These are phyloP conservation scores for Cerastoderma edule DNA, from an alignment of 2,888 invertebrate genomes.

Conservation along the genomic window DNA sequence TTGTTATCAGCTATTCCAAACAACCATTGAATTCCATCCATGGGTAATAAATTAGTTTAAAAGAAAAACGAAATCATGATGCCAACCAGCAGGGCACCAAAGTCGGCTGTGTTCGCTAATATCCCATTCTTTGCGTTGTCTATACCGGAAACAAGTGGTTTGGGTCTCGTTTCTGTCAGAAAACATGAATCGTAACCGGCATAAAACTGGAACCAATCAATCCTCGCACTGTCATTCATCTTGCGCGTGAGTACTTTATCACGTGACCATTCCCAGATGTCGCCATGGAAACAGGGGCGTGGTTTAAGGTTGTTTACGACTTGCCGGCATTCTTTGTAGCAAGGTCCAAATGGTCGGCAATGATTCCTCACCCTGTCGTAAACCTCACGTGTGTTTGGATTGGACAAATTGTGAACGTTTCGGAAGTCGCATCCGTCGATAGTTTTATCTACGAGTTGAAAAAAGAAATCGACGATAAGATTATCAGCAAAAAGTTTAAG, in stretches of 20 bases:
- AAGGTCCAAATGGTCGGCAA: slow-evolving; percentile 41
- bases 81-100: too few relatives aligned
- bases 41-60: too few relatives aligned
- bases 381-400: slow-evolving; percentile 32
- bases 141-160: too few relatives aligned
- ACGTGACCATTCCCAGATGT: slow-evolving; percentile 47
- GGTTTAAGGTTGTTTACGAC: slow-evolving; percentile 33
- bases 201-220: slow-evolving; percentile 38
- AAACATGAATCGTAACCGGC: slow-evolving; percentile 40
- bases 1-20: too few relatives aligned
- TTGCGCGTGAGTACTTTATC: slow-evolving; percentile 20
- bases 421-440: slow-evolving; percentile 43
- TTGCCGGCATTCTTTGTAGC: slow-evolving; percentile 42
- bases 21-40: too few relatives aligned
- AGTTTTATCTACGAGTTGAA: slow-evolving; percentile 35
- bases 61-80: too few relatives aligned
- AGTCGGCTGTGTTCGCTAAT: too few relatives aligned
- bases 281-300: slow-evolving; percentile 54
- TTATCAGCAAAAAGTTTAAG: too few relatives aligned
- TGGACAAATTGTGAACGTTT: slow-evolving; percentile 36
- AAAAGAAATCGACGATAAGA: too few relatives aligned
- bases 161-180: too few relatives aligned
- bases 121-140: too few relatives aligned
- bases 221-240: slow-evolving; percentile 16
- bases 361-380: slow-evolving; percentile 34